phyloP scores from a whole-genome alignment of 2,888 invertebrate genomes.

The Creontiades dilutus region DNA sequence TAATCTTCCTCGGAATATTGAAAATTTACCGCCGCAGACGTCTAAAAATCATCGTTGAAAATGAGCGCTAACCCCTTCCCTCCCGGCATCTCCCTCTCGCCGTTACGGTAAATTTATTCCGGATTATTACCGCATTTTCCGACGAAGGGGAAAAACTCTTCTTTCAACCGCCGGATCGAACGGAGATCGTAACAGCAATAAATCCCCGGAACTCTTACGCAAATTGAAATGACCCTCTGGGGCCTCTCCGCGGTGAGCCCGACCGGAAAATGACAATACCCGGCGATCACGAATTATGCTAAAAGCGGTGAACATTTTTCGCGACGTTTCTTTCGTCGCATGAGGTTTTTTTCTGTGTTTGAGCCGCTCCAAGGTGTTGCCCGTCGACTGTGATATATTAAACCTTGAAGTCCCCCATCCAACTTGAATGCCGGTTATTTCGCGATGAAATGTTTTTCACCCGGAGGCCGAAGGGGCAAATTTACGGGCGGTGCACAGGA shows the following conservation, averaged over 20 bases:
- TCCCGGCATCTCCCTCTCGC: background rate
- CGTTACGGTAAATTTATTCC: constrained; percentile 24
- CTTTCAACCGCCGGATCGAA: background rate
- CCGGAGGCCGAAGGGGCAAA: background rate
- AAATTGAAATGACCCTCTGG: constrained; percentile 20
- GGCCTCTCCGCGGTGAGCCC: background rate
- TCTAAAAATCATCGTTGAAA: constrained; percentile 4
- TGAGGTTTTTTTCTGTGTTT: background rate
- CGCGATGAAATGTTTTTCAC: constrained; percentile 50
- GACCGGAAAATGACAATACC: constrained; percentile 23
- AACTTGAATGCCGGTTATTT: constrained; percentile 48
- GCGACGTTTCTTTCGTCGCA: background rate
- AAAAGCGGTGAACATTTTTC: background rate
- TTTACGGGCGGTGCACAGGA: constrained; percentile 53
- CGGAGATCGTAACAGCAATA: constrained; percentile 1
- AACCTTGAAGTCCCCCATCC: constrained; percentile 1
- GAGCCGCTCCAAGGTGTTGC: background rate
- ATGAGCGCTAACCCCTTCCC: background rate
- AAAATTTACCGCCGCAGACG: background rate
- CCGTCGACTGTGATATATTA: constrained; percentile 17
- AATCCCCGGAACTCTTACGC: background rate
- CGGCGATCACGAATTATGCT: background rate
- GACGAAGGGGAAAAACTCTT: background rate
- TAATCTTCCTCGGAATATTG: background rate
- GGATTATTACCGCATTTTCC: constrained; percentile 36